A percentile compares a stretch with the other conserved stretches of the same genome.
phyloP scores from a whole-genome alignment of 2,888 invertebrate genomes.

The Lasioglossum vierecki region DNA sequence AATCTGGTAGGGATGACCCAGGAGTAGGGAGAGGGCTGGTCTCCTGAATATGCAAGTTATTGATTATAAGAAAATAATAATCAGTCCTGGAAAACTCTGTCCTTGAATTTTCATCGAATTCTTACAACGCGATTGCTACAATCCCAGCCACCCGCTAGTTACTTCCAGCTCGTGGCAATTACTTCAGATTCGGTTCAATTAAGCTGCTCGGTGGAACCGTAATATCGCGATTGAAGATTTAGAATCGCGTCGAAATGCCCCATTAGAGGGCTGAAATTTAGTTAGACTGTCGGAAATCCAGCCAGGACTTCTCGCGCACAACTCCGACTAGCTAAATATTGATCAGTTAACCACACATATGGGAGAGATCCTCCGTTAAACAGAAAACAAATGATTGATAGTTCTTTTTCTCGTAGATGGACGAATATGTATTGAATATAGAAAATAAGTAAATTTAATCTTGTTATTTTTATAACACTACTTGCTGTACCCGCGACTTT shows the following conservation, averaged over 20 bases:
- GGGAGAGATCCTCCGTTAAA: not conserved
- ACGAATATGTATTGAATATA: no score
- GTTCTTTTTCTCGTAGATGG: no score
- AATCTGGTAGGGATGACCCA: no score
- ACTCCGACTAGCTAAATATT: slow-evolving; percentile 37
- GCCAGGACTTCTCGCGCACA: slow-evolving; percentile 28
- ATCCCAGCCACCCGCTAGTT: no score
- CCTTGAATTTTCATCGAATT: not conserved
- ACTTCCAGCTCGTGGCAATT: slow-evolving; percentile 54
- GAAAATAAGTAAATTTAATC: no score
- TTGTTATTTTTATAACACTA: no score
- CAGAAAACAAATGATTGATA: not conserved
- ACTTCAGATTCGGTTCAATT: slow-evolving; percentile 80
- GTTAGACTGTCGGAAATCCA: slow-evolving; percentile 74
- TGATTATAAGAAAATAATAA: not conserved
- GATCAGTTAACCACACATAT: slow-evolving; percentile 4
- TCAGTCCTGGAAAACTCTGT: not conserved
- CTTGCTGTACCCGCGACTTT: no score
- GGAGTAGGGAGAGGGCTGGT: no score
- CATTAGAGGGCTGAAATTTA: slow-evolving; percentile 76
- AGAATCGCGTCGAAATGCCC: slow-evolving; percentile 75
- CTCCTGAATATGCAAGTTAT: no score
- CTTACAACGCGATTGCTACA: slow-evolving; percentile 13
- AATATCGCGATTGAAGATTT: slow-evolving; percentile 76
- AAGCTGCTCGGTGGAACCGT: slow-evolving; percentile 73